Conservation (phyloP, 2,113 vertebrate species). For the Dasyurus viverrinus region DNA sequence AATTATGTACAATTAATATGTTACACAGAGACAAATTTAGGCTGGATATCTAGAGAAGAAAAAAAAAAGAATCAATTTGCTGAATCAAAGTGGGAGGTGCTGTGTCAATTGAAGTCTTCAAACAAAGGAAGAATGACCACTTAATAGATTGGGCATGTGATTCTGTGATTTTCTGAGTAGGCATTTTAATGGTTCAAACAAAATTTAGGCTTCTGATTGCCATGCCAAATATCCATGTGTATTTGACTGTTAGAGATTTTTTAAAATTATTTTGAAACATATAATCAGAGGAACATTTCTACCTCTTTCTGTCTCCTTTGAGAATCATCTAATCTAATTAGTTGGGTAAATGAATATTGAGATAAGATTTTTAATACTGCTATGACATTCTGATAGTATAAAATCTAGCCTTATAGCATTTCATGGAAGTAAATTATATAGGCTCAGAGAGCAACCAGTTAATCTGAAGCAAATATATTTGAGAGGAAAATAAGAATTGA, state of each 20-base stretch:
- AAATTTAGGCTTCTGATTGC: neutral
- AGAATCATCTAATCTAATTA: conserved; percentile 45
- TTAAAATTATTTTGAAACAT: conserved; percentile 25
- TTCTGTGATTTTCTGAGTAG: neutral
- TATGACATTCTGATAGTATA: conserved; percentile 1
- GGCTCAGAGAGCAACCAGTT: conserved; percentile 57
- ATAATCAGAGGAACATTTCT: conserved; percentile 15
- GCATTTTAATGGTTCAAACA: neutral
- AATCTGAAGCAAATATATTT: conserved; percentile 62
- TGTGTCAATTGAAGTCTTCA: neutral
- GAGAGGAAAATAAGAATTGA: conserved; percentile 61
- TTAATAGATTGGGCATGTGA: neutral
- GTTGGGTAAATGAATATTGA: conserved; percentile 21
- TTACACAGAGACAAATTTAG: neutral
- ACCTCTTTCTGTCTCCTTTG: conserved; percentile 34
- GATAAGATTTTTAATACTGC: conserved; percentile 43
- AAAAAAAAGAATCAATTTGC: neutral
- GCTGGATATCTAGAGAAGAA: neutral
- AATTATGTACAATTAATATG: neutral
- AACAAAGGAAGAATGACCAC: neutral
- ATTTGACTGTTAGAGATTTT: conserved; percentile 35
- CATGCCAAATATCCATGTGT: neutral
- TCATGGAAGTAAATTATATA: conserved; percentile 39
- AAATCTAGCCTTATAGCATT: conserved; percentile 25
- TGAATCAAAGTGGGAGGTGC: neutral